Evolutionary conservation across 2,888 invertebrate species (phyloP).

Genomic region (Ichneumoninae sp.): DNA sequence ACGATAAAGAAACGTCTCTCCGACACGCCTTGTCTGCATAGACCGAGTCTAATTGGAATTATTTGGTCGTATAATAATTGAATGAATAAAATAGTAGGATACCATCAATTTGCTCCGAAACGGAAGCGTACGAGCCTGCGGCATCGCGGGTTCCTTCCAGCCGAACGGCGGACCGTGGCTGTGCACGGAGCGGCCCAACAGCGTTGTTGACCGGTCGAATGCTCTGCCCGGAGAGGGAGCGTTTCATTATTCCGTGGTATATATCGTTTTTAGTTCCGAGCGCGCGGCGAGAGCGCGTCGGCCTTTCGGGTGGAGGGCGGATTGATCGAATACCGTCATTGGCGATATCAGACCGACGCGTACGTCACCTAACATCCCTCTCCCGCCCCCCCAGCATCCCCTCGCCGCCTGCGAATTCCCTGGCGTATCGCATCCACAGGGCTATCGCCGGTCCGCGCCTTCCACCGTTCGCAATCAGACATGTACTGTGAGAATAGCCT

Average conservation of each 20-base stretch:
- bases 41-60: constrained; percentile 63
- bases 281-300: neutral
- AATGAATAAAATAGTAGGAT: constrained; percentile 45
- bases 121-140: neutral
- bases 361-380: constrained; percentile 72
- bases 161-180: neutral
- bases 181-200: neutral
- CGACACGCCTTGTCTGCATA: constrained; percentile 43
- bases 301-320: neutral
- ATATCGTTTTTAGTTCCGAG: neutral
- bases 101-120: neutral
- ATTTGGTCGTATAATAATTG: constrained; percentile 57
- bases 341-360: constrained; percentile 73
- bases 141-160: neutral
- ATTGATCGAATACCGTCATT: constrained; percentile 72
- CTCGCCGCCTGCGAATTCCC: constrained; percentile 61
- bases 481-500: neutral
- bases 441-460: constrained; percentile 6
- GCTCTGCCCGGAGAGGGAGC: neutral
- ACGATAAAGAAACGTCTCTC: constrained; percentile 53
- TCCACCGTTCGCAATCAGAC: constrained; percentile 12
- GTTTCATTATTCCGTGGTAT: constrained; percentile 1
- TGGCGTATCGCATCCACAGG: constrained; percentile 13
- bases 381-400: neutral
- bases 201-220: neutral